phyloP scores from a whole-genome alignment of 2,113 vertebrate species.

The Coturnix japonica region DNA sequence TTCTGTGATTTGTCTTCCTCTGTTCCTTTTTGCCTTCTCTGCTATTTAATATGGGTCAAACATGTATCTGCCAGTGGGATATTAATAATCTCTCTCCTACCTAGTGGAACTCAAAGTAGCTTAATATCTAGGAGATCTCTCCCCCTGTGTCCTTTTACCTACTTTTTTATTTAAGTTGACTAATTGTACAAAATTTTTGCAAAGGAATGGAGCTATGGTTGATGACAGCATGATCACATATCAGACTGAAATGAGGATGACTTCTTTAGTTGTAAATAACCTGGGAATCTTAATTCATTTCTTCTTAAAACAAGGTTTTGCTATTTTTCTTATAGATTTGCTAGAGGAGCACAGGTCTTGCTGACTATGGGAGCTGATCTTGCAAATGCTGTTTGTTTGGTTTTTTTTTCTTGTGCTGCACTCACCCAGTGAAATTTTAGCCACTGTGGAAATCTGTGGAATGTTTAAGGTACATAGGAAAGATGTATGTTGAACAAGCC shows the following conservation, averaged over 20 bases:
- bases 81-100: neutral
- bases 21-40: neutral
- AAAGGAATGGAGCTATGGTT: neutral
- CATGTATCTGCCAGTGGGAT: neutral
- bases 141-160: neutral
- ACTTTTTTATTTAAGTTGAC: neutral
- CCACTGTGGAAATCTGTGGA: neutral
- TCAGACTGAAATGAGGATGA: neutral
- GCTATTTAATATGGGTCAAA: neutral
- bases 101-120: neutral
- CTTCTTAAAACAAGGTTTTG: neutral
- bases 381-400: neutral
- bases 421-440: slow-evolving; percentile 7
- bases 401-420: neutral
- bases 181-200: neutral
- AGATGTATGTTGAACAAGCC: slow-evolving; percentile 13
- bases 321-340: neutral
- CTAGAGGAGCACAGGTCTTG: neutral
- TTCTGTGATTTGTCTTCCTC: neutral
- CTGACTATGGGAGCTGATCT: neutral
- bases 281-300: neutral
- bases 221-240: neutral
- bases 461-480: neutral
- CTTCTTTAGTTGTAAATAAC: neutral
- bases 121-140: neutral